phyloP scores from a whole-genome alignment of 2,888 invertebrate species.

The Conus canariensis region DNA sequence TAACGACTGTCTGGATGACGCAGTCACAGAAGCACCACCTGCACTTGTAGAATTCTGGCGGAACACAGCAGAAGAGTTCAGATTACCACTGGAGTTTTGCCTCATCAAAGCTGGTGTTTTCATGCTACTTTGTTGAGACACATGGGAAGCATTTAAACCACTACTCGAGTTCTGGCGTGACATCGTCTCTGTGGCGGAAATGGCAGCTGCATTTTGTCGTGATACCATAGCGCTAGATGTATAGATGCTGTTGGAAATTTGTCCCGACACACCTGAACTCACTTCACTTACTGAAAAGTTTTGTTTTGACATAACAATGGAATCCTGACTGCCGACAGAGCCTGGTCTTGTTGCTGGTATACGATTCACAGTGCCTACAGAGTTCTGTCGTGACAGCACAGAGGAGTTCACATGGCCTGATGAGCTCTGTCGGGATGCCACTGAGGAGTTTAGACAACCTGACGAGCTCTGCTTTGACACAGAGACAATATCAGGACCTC shows the following conservation, averaged over 20 bases:
- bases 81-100: constrained; percentile 16
- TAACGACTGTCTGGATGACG: constrained; percentile 3
- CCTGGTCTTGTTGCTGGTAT: neutral
- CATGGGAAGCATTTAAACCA: neutral
- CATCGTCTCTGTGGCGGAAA: neutral
- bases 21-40: constrained; percentile 27
- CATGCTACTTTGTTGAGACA: constrained; percentile 5
- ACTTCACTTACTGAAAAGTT: neutral
- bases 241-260: neutral
- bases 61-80: constrained; percentile 49
- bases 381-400: constrained; percentile 14
- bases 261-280: neutral
- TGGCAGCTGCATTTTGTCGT: neutral
- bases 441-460: neutral
- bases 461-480: constrained; percentile 32
- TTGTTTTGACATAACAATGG: neutral
- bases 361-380: neutral
- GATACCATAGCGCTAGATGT: neutral
- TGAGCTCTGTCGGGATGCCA: constrained; percentile 2
- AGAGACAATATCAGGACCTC: neutral
- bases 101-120: neutral
- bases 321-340: neutral
- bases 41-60: constrained; percentile 25
- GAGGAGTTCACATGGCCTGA: neutral
- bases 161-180: constrained; percentile 20